A percentile compares a stretch with the other conserved stretches of the same genome.
Conservation (phyloP, 2,797 vertebrate genomes). For the Sebastes kiyomatsui region DNA sequence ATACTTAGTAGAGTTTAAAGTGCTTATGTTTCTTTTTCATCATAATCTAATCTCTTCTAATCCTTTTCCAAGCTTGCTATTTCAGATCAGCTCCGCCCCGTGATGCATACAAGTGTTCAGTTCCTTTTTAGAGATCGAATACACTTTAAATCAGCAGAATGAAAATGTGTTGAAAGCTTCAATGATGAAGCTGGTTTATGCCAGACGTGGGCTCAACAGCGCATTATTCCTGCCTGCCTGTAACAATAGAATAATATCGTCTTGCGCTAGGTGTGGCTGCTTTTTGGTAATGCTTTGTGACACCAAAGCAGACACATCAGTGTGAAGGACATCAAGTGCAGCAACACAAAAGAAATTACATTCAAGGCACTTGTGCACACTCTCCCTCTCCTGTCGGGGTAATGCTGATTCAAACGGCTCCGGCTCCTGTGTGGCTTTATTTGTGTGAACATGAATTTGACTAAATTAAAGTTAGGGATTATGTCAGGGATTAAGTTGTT, state of each 20-base stretch:
- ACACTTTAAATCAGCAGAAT: constrained; percentile 29
- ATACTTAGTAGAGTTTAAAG: constrained; percentile 51
- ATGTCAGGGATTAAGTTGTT: constrained; percentile 85
- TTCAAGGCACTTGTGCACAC: constrained; percentile 36
- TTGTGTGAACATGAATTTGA: constrained; percentile 78
- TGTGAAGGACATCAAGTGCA: constrained; percentile 54
- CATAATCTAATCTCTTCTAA: constrained; percentile 60
- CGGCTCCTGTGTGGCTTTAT: constrained; percentile 69
- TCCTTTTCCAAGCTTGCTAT: constrained; percentile 33
- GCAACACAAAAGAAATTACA: constrained; percentile 49
- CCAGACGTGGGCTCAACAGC: background rate
- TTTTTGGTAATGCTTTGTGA: constrained; percentile 25
- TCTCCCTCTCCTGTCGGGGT: constrained; percentile 39
- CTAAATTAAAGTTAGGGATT: constrained; percentile 85
- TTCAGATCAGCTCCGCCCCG: constrained; percentile 11
- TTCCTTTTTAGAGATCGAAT: background rate
- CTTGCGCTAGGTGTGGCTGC: constrained; percentile 27
- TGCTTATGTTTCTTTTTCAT: constrained; percentile 38
- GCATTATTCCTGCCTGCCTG: constrained; percentile 33
- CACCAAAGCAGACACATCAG: constrained; percentile 42
- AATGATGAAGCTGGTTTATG: constrained; percentile 26
- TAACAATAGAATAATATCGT: constrained; percentile 43
- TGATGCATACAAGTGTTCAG: constrained; percentile 11
- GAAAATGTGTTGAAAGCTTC: constrained; percentile 32
- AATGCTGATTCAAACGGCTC: constrained; percentile 55